A percentile compares a stretch with the other conserved stretches of the same genome.
These are phyloP conservation scores for Goniozus legneri DNA, from an alignment of 1,140 invertebrate species.

Conservation along the genomic window DNA sequence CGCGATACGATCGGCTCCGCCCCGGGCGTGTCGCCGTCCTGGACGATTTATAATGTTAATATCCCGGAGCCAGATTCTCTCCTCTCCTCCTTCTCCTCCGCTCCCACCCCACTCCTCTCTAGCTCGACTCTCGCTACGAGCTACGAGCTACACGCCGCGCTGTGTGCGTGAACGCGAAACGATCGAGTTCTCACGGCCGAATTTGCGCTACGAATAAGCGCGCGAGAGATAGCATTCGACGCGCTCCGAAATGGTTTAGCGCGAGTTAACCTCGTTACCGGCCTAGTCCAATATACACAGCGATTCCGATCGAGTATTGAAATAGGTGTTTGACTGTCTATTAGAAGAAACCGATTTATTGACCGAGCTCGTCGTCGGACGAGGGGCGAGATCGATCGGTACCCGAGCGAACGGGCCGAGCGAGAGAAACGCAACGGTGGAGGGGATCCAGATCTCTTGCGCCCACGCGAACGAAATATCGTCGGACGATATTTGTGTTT, in stretches of 20 bases:
- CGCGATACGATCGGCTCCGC: constrained; percentile 48
- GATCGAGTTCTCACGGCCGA: neutral
- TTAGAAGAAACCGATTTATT: no score
- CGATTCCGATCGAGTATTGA: no score
- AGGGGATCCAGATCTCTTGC: constrained; percentile 12
- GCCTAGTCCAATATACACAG: no score
- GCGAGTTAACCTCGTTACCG: no score
- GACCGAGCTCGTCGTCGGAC: no score
- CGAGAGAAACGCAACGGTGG: no score
- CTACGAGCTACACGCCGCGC: neutral
- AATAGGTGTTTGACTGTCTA: no score
- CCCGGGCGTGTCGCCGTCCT: constrained; percentile 50
- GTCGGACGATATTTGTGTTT: constrained; percentile 44
- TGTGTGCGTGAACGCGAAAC: no score
- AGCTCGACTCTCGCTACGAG: neutral
- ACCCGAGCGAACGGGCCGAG: neutral
- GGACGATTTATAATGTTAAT: constrained; percentile 53
- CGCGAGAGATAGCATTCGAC: neutral
- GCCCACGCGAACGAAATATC: constrained; percentile 6
- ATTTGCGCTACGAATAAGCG: neutral
- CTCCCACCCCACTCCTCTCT: neutral
- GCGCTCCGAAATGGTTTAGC: no score
- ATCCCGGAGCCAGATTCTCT: constrained; percentile 29
- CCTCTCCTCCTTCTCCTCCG: neutral
- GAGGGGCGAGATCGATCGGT: neutral